A percentile compares a stretch with the other conserved stretches of the same genome.
Conservation (phyloP, 2,888 invertebrate species). For the Brachylomia viminalis region DNA sequence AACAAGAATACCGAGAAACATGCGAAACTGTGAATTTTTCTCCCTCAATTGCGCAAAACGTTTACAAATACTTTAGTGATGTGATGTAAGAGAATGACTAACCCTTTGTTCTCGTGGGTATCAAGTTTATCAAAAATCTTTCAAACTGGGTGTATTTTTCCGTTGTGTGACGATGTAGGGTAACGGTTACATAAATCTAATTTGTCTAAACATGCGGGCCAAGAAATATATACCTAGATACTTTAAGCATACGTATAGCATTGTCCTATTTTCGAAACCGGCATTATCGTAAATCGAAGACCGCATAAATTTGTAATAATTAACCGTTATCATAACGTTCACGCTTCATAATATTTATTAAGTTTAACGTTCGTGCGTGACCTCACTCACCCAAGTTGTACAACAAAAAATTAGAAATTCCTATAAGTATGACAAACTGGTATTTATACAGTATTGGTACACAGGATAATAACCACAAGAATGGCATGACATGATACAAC, state of each 20-base stretch:
- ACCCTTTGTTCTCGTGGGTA: conserved; percentile 17
- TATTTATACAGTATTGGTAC: too few species aligned
- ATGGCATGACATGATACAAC: conserved; percentile 67
- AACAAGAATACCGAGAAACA: conserved; percentile 8
- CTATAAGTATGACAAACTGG: conserved; percentile 14
- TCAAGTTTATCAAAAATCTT: conserved; percentile 21
- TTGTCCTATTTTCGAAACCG: conserved; percentile 56
- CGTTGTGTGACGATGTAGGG: conserved; percentile 39
- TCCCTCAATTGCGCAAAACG: conserved; percentile 30
- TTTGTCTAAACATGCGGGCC: conserved; percentile 62
- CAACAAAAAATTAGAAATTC: background rate
- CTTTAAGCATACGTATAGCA: conserved; percentile 4
- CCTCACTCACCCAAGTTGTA: conserved; percentile 32
- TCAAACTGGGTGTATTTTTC: conserved; percentile 26
- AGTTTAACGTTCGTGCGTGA: conserved; percentile 22
- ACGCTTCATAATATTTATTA: conserved; percentile 24
- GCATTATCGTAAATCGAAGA: conserved; percentile 44
- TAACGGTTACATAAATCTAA: conserved; percentile 58
- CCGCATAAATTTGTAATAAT: conserved; percentile 37
- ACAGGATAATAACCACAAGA: conserved; percentile 37
- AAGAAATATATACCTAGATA: conserved; percentile 20
- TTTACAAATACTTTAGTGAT: conserved; percentile 11
- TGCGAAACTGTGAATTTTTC: conserved; percentile 28
- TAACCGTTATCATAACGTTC: conserved; percentile 39
- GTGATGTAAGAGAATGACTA: conserved; percentile 13